Evolutionary conservation across 2,888 invertebrate species (phyloP), one percentile per base, ranked within the genome.

Genomic region (Endotricha flammealis): DNA sequence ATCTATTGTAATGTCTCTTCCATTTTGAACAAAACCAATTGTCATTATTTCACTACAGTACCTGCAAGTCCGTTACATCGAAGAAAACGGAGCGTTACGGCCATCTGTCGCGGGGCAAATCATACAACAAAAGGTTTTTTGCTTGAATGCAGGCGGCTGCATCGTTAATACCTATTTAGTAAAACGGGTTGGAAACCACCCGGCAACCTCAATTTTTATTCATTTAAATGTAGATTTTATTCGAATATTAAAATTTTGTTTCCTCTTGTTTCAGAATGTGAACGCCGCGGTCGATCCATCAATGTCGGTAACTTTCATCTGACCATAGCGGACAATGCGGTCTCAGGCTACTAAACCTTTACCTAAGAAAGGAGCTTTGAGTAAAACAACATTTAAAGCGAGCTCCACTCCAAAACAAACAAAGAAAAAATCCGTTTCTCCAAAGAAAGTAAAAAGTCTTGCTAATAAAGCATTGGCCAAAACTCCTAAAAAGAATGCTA

Each of bases 231-330:
- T 10, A 25, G 30, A 8, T 22, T 28, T 17, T 34, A 22, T 22
- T 32, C 12, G n/a, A 17, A 10, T 27, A 29, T 32, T 35, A 32
- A 29, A 16, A 2, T 29, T 7, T 6, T 29, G 30, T 38, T 51
- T 59, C 55, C 44, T 36, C 52, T 85, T 85, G 80, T 86, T 86
- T 40, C 83, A 86, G 86, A 59, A 82, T 80, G 78, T 81, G 65
- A 82, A 58, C 60, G 36, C 41, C 53, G 53, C 45, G 58, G 49
- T 65, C 65, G 51, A 55, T 53, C 54, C 65, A 64, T 81, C 79
- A 67, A 85, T 79, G 81, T 65, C 64, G 55, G 57, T 63, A 70
- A 65, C 49, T 55, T 62, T 66, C 52, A 66, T 54, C 61, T 70
- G 67, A 79, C 67, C 64, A 64, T 52, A 64, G 59, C 65, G 56